Base-by-base conservation (phyloP, 2,113 vertebrate genomes). In the Labeo rohita region DNA sequence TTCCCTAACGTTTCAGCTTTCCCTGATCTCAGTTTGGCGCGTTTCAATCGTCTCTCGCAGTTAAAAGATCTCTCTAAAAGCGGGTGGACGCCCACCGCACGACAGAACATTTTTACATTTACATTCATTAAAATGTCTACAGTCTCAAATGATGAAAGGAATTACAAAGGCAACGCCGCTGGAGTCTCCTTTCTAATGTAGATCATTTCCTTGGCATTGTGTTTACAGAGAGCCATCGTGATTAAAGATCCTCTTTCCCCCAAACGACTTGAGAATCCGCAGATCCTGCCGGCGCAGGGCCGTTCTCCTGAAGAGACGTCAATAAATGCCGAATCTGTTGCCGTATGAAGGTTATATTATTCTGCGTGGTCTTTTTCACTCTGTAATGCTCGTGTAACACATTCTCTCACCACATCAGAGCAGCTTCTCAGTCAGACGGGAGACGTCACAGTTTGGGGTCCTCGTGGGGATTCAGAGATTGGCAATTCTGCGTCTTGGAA, bases 401-500 rank as follows among this genome's bases (percentile, higher is more conserved):
- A 79, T 49, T 74, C 45, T 28, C 68, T 59, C 10, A 8, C 77
- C 28, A 74, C n/a, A 39, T 50, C 12, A n/a, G 68, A 11, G 70
- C 66, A 36, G 68, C 68, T 72, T 43, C 15, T 72, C 68, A 36
- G 68, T 43, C 68, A 43, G 15, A 6, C 82, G 77, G 39, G 11
- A 23, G 23, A 4, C 2, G 66, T 89, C 86, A 89, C 82, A 87
- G 86, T 85, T 88, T 88, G 9, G 54, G 88, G 84, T 91, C 94
- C 91, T 89, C 90, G 87, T 92, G 92, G n/a, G 92, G 94, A 70
- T 87, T 89, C 84, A 89, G 80, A 63, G 89, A 89, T 83, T 91
- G 93, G 90, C 91, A 92, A 83, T 92, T 81, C 88, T 90, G 91
- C 8, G 84, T 77, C 89, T 95, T 93, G 49, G 92, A 88, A 23